Evolutionary conservation across 2,888 invertebrate genomes (phyloP), one percentile per base, ranked within the genome.

Genomic region (Lithophane semibrunnea): DNA sequence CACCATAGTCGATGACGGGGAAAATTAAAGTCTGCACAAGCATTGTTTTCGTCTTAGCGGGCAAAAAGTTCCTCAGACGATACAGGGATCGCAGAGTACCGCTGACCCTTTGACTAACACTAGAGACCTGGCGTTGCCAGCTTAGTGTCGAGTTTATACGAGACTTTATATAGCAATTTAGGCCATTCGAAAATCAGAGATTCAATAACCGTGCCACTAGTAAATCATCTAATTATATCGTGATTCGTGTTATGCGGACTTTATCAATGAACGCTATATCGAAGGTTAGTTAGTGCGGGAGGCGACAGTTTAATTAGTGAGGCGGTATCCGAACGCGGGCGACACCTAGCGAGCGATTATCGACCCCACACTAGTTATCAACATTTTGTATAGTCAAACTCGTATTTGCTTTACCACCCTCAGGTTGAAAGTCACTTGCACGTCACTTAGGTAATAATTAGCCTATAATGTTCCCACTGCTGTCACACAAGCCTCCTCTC

Each of bases 261-360:
- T 88, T 89, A 91, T 90, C 88, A 90, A 90, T 88, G 77, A 86
- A 83, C 73, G 77, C 78, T 87, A 80, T 87, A 85, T 74, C 65
- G 71, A 74, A 42, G 56, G 84, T 77, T 88, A 85, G 83, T 83
- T 81, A 79, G 76, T 79, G 77, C 71, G 88, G 89, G 79, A 86
- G 84, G 86, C 84, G 90, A 89, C 90, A 90, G 89, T 89, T 91
- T 90, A 91, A 91, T 91, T 90, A 90, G 86, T 66, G 66, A 63
- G 49, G 54, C 58, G 58, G 67, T 47, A 63, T 29, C 52, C 60
- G 49, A 60, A 64, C 54, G 70, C 70, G 47, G 24, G 52, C 52
- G 68, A 64, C 73, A 86, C 63, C 75, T 71, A 73, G 52, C 73
- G 52, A 58, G 60, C 49, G 54, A 65, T 63, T 73, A 71, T 83